Base-by-base conservation (phyloP, 2,888 invertebrate species). In the Dichetophora obliterata region DNA sequence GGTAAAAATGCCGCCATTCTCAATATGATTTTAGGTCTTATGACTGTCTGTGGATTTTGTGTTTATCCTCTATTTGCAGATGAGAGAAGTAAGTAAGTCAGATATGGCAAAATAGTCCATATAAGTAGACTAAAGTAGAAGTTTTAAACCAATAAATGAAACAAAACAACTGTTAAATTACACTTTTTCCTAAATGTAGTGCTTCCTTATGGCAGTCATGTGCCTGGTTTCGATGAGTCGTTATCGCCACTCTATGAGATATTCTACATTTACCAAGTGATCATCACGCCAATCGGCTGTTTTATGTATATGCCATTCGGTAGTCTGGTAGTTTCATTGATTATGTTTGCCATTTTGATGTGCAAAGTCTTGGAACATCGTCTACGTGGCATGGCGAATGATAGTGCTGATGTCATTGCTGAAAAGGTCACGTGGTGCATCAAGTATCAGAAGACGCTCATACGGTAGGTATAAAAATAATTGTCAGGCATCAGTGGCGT, bases 251-350 rank as follows among this genome's bases (percentile, higher is more conserved):
- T 59, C 14, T 83, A 78, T 72, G 77, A 83, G 57, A 77, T 82
- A 8, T 72, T 80, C 27, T 83, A 81, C 63, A 43, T 77, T 0
- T 76, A 76, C 14, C 79, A 82, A 72, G 75, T 81, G n/a, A 75
- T 81, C 19, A 77, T 80, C 22, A 80, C 80, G 19, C 79, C 80
- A 5, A 75, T 81, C 22, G 79, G 81, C n/a, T 81, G 79, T 34
- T 80, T 75, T 63, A 80, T 82, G 81, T 83, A 82, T 52, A 82
- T 82, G 65, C 79, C 83, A 8, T 81, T 81, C 71, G 79, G 79
- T 24, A 81, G 80, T 61, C 71, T 82, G 3, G 78, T 83, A 6
- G 82, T 81, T 0, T 69, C 81, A 0, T 73, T 81, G 48, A 82
- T 82, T 37, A 80, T 81, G 74, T 83, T 83, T 73, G 81, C 78